Evolutionary conservation across 2,113 vertebrate genomes (phyloP).

Genomic region (Mus musculus): GRCm39 chr4:110587001-110587500

Average conservation of each 20-base stretch:
- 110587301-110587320: constrained; percentile 26
- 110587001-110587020: not conserved
- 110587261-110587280: not conserved
- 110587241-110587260: constrained; percentile 11
- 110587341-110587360: constrained; percentile 31
- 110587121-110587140: not conserved
- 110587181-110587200: not conserved
- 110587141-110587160: constrained; percentile 19
- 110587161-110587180: constrained; percentile 9
- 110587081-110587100: not conserved
- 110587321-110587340: constrained; percentile 61
- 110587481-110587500: too few species aligned
- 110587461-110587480: too few species aligned
- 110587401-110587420: constrained; percentile 41
- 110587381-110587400: constrained; percentile 32
- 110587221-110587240: not conserved
- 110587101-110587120: not conserved
- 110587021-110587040: not conserved
- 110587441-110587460: too few species aligned
- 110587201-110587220: not conserved
- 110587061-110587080: not conserved
- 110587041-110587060: not conserved
- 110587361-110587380: constrained; percentile 44
- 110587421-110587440: too few species aligned
- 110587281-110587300: constrained; percentile 10